phyloP scores from a whole-genome alignment of 2,797 vertebrate species.

The Arremon aurantiirostris region DNA sequence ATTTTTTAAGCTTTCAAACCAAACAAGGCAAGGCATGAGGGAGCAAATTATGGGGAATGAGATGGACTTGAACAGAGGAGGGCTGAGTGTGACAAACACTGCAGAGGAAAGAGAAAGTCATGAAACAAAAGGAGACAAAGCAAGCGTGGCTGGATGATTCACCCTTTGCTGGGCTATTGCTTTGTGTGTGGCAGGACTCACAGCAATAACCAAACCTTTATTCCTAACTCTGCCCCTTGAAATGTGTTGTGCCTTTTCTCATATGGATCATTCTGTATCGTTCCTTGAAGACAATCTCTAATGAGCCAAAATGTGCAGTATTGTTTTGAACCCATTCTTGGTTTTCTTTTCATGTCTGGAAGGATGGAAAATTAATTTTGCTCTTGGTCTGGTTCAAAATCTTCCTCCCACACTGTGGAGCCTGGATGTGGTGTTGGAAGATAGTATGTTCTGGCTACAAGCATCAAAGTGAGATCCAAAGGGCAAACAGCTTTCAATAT shows the following conservation, averaged over 20 bases:
- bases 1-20: neutral
- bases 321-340: neutral
- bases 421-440: slow-evolving; percentile 26
- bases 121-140: neutral
- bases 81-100: neutral
- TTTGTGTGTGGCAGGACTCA: neutral
- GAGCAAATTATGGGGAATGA: neutral
- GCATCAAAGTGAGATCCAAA: slow-evolving; percentile 42
- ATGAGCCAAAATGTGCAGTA: neutral
- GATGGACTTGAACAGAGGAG: neutral
- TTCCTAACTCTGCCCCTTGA: neutral
- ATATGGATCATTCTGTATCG: neutral
- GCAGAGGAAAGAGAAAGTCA: neutral
- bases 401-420: slow-evolving; percentile 14
- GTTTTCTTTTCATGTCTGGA: slow-evolving; percentile 7
- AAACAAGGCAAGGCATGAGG: fast-evolving
- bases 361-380: slow-evolving; percentile 8
- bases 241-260: neutral
- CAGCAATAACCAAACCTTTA: neutral
- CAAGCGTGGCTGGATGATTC: neutral
- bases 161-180: neutral
- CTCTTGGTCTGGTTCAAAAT: slow-evolving; percentile 27
- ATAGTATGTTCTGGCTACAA: slow-evolving; percentile 1
- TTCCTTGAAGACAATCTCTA: neutral
- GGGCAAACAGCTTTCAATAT: slow-evolving; percentile 52